phyloP scores from a whole-genome alignment of 2,888 invertebrate genomes.

The Nysson spinosus region DNA sequence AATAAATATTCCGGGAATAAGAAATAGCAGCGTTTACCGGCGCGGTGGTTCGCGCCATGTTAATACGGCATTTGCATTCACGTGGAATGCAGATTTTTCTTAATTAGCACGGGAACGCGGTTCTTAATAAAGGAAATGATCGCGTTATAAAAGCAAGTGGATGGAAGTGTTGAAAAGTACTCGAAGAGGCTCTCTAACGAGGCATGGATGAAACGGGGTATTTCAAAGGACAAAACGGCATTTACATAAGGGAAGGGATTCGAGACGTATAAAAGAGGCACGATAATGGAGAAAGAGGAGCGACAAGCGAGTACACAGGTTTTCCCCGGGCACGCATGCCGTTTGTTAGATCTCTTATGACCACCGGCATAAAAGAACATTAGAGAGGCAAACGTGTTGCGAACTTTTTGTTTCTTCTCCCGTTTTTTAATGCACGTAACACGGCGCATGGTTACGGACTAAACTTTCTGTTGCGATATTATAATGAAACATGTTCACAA shows the following conservation, averaged over 20 bases:
- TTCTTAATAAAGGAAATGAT: conserved; percentile 30
- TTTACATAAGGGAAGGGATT: conserved; percentile 34
- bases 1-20: conserved; percentile 24
- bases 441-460: not conserved
- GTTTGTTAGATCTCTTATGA: conserved; percentile 30
- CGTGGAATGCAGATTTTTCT: too few species aligned
- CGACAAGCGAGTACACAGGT: conserved; percentile 20
- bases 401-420: conserved; percentile 1
- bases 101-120: conserved; percentile 11
- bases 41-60: too few species aligned
- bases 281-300: conserved; percentile 25
- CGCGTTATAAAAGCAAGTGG: conserved; percentile 10
- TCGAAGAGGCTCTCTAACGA: conserved; percentile 44
- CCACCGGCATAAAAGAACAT: conserved; percentile 2
- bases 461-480: conserved; percentile 6
- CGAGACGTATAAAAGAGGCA: conserved; percentile 8
- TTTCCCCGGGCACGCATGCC: conserved; percentile 6
- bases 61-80: too few species aligned
- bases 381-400: conserved; percentile 18
- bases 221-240: conserved; percentile 53
- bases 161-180: conserved; percentile 33
- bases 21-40: not conserved
- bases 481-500: conserved; percentile 13
- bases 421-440: not conserved
- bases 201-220: conserved; percentile 15